Evolutionary conservation across 2,888 invertebrate genomes (phyloP).

Genomic region (Temnothorax unifasciatus): DNA sequence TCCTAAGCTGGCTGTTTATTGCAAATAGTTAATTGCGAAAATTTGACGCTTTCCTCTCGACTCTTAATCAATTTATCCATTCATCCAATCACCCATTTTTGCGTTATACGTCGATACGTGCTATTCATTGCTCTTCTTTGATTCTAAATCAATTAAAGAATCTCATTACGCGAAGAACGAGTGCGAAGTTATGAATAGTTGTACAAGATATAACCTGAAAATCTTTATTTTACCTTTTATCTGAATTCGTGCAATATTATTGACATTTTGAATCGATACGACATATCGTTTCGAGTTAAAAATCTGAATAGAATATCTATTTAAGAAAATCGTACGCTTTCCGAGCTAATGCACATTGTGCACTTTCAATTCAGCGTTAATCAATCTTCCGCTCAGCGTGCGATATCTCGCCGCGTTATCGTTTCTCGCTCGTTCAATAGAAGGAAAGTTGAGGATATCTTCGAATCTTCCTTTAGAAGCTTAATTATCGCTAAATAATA

Average conservation of each 20-base stretch:
- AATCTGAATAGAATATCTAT: slow-evolving; percentile 7
- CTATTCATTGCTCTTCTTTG: not conserved
- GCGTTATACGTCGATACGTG: not conserved
- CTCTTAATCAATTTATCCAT: not conserved
- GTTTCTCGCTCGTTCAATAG: slow-evolving; percentile 59
- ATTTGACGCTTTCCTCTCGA: not conserved
- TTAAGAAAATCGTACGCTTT: slow-evolving; percentile 23
- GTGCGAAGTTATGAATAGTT: not conserved
- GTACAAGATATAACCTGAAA: not conserved
- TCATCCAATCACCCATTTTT: not conserved
- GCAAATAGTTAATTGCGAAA: slow-evolving; percentile 18
- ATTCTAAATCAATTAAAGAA: not conserved
- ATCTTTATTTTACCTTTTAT: not conserved
- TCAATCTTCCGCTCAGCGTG: slow-evolving; percentile 70
- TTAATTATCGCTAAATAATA: slow-evolving; percentile 81
- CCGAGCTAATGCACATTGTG: slow-evolving; percentile 6
- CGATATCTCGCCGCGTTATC: slow-evolving; percentile 64
- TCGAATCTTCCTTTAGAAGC: slow-evolving; percentile 60
- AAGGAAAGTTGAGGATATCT: slow-evolving; percentile 46
- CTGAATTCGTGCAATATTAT: not conserved
- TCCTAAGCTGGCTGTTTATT: not conserved
- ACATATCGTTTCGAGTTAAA: not conserved
- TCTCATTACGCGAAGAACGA: not conserved
- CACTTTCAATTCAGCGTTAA: slow-evolving; percentile 57
- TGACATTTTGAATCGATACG: not conserved